Percentiles rank a stretch among this genome's conserved stretches.
These are phyloP conservation scores for Linnaemya tessellans DNA, from an alignment of 2,888 invertebrate species.

Conservation along the genomic window DNA sequence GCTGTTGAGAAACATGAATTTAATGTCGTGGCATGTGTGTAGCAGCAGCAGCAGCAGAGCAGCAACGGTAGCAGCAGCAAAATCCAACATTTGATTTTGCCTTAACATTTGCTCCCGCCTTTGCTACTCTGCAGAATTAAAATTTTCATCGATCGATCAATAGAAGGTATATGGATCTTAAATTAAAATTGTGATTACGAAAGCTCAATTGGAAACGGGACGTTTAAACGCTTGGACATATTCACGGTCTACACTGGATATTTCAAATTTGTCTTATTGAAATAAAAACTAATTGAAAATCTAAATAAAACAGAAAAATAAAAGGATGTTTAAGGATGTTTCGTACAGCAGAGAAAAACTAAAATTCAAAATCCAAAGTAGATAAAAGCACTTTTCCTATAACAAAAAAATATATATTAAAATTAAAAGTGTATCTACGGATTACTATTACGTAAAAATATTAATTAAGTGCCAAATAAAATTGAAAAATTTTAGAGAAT, in stretches of 20 bases:
- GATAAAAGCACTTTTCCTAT: background rate
- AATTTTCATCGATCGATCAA: conserved; percentile 64
- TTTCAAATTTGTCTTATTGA: background rate
- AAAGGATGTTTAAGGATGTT: conserved; percentile 65
- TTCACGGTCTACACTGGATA: conserved; percentile 51
- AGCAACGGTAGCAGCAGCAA: conserved; percentile 40
- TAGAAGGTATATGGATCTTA: conserved; percentile 76
- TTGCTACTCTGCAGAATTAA: conserved; percentile 39
- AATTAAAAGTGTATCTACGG: conserved; percentile 7
- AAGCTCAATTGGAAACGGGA: conserved; percentile 83
- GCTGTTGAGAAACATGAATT: conserved; percentile 31
- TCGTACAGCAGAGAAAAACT: background rate
- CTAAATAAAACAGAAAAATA: background rate
- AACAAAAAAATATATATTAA: background rate
- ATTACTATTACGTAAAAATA: conserved; percentile 57
- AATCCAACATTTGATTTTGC: conserved; percentile 40
- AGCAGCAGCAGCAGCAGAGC: conserved; percentile 41
- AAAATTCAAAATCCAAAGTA: background rate
- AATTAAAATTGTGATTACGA: conserved; percentile 82
- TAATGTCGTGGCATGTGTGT: conserved; percentile 27
- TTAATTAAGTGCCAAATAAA: conserved; percentile 27
- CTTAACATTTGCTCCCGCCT: conserved; percentile 46
- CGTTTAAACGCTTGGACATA: conserved; percentile 83
- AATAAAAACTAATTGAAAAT: conserved; percentile 50
- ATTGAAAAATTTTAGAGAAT: background rate